Conservation (phyloP, 2,797 vertebrate species). For the Eupleurogrammus muticus region DNA sequence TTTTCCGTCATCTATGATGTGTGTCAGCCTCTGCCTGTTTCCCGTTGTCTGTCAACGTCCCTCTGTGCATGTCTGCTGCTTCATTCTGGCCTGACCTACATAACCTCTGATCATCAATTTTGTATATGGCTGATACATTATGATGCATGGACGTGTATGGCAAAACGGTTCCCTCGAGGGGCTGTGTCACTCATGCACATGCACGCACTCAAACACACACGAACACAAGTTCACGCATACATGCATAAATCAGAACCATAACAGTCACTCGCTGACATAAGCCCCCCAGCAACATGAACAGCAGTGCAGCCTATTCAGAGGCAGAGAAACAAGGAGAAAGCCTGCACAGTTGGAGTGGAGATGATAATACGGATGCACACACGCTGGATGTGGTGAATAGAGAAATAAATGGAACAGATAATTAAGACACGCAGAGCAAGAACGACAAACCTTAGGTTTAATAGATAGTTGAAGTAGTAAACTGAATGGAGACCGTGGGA, state of each 20-base stretch:
- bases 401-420: constrained; percentile 65
- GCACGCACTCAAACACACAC: background rate
- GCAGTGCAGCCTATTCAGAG: constrained; percentile 56
- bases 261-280: constrained; percentile 57
- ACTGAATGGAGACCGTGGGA: constrained; percentile 17
- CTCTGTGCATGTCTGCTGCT: constrained; percentile 43
- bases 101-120: constrained; percentile 73
- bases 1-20: constrained; percentile 16
- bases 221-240: constrained; percentile 9
- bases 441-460: constrained; percentile 28
- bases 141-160: constrained; percentile 60
- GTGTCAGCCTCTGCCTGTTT: constrained; percentile 23
- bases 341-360: constrained; percentile 37
- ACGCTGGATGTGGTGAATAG: constrained; percentile 25
- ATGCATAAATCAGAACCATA: constrained; percentile 53
- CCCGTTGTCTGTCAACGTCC: constrained; percentile 37
- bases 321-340: constrained; percentile 39
- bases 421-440: constrained; percentile 50
- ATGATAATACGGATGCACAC: constrained; percentile 33
- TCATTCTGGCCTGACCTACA: constrained; percentile 70
- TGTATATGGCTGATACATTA: constrained; percentile 65
- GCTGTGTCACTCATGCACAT: constrained; percentile 34
- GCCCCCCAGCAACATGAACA: constrained; percentile 53
- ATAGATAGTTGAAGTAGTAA: constrained; percentile 4
- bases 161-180: constrained; percentile 27